phyloP scores from a whole-genome alignment of 2,888 invertebrate genomes.

The Marronus borbonicus region DNA sequence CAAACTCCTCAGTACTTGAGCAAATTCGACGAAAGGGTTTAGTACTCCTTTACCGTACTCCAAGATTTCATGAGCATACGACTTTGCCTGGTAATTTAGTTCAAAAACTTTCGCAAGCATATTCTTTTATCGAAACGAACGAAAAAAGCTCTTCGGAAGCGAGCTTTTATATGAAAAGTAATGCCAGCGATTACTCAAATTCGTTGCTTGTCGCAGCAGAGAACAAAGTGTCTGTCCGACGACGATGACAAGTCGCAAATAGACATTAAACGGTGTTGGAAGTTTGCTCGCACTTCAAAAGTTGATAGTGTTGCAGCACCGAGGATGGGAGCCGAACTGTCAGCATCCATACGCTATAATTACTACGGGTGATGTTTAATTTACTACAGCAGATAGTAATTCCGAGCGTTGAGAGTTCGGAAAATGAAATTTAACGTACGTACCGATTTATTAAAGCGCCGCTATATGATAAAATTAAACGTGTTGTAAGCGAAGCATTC shows the following conservation, averaged over 20 bases:
- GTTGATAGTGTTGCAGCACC: slow-evolving; percentile 34
- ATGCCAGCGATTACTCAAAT: slow-evolving; percentile 44
- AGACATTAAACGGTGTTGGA: slow-evolving; percentile 41
- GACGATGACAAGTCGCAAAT: slow-evolving; percentile 18
- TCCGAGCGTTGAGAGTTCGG: slow-evolving; percentile 45
- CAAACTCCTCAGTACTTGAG: no score
- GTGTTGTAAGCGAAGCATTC: neutral
- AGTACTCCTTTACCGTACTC: no score
- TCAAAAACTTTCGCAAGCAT: no score
- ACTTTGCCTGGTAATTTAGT: no score
- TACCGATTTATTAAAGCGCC: slow-evolving; percentile 37
- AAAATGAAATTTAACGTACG: slow-evolving; percentile 51
- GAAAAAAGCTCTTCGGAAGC: no score
- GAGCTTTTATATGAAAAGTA: slow-evolving; percentile 38
- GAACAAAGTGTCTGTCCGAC: slow-evolving; percentile 38
- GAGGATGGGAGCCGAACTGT: slow-evolving; percentile 50
- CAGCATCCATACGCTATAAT: slow-evolving; percentile 56
- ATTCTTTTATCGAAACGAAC: no score
- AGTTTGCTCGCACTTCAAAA: slow-evolving; percentile 27
- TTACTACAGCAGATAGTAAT: slow-evolving; percentile 47
- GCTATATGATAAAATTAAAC: slow-evolving; percentile 35
- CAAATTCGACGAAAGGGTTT: no score
- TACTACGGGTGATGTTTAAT: slow-evolving; percentile 55
- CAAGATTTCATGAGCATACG: no score
- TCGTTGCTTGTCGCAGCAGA: slow-evolving; percentile 47